Base-by-base conservation (phyloP, 2,797 vertebrate genomes). In the Lycodopsis pacificus region DNA sequence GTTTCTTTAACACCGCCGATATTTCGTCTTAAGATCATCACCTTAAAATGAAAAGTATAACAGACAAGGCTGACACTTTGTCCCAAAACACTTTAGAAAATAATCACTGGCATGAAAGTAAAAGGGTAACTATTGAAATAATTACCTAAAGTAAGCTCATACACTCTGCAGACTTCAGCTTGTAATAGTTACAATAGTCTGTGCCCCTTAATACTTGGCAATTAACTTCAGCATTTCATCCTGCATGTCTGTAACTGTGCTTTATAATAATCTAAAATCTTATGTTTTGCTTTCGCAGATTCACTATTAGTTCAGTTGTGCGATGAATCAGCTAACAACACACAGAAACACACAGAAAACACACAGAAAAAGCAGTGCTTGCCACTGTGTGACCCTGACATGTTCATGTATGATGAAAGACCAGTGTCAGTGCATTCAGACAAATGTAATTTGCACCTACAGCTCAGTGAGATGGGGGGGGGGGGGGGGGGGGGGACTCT, bases 391-490 rank as follows among this genome's bases (percentile, higher is more conserved):
- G 82, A 88, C 79, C 78, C 88, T 84, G 76, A 85, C 89, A 83
- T 82, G 80, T 86, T 86, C 82, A 84, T 38, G 68, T 76, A 79
- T 69, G 85, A 88, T 62, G 81, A 82, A 74, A 84, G 81, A 92
- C 81, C 79, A 76, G 80, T 78, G 82, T 86, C 83, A 77, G 88
- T 80, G 85, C 84, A 92, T 87, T 87, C 84, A 90, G 84, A 91
- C 82, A 89, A 87, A 93, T 91, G 91, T 85, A 89, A 93, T 94
- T 93, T 93, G 86, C 92, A 92, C 90, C 85, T 88, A 81, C 85
- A 88, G 89, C 85, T 80, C 74, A 85, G 85, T 78, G 84, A 82
- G 84, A 88, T 75, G 88, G 89, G 85, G 83, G 57, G 76, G 80
- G 80, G 65, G 54, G 42, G 42, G 7, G 61, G n/a, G 88, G 89